Base-by-base conservation (phyloP, 2,888 invertebrate genomes). In the Xanthia togata region DNA sequence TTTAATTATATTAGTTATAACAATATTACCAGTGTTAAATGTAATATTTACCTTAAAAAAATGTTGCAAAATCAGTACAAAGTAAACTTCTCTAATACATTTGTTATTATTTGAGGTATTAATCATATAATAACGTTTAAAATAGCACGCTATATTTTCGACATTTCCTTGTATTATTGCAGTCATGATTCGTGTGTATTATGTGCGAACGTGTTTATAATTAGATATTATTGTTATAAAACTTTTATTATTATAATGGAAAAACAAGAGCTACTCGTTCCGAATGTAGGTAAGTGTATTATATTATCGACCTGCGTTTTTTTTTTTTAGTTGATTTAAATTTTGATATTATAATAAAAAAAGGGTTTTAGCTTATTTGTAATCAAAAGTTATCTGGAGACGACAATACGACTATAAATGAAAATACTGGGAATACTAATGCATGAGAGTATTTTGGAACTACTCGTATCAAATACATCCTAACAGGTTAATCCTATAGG, bases 91-190 rank as follows among this genome's bases (percentile, higher is more conserved):
- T 50, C 17, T 26, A 44, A 55, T 38, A 70, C 11, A 60, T 78
- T 65, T 63, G 63, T 57, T 26, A 74, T 73, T 55, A 74, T 57
- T 57, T 38, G 68, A 70, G 72, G 79, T 73, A 76, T 65, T 86
- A 82, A 88, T 86, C 83, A 87, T 89, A 86, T 84, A 87, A 85
- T 87, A 85, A 86, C 81, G 84, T 89, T 89, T 89, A 90, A 90
- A 87, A 89, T 84, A 74, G 88, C 89, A 90, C 84, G 86, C 76
- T 81, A 88, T 86, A 88, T 86, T 92, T 90, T 82, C 81, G 82
- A 84, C 82, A 87, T 91, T 92, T 93, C 92, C 91, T 91, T 87
- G 85, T 89, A 84, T 79, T 84, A 72, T 68, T 79, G 74, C 87
- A 90, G 90, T 90, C 83, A 81, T 83, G 82, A 75, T 87, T 80